These are phyloP conservation scores for Brachystomella parvula DNA, from an alignment of 1,140 invertebrate genomes.

Conservation along the genomic window DNA sequence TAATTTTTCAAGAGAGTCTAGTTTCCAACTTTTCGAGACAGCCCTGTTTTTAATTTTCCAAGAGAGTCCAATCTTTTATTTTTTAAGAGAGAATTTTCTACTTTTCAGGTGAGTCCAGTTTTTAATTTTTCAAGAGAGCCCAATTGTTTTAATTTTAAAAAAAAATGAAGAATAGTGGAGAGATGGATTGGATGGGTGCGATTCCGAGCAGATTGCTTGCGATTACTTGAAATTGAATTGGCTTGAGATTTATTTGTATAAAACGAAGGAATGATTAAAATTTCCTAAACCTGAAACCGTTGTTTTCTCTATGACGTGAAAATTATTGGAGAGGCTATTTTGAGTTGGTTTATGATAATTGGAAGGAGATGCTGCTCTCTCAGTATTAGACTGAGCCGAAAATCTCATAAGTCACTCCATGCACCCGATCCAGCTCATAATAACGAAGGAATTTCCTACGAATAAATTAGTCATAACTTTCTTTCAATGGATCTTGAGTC, in stretches of 20 bases:
- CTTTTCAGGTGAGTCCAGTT: background rate
- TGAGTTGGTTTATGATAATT: background rate
- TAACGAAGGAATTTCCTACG: background rate
- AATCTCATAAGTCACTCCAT: background rate
- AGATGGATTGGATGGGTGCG: too few species aligned
- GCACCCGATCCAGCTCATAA: background rate
- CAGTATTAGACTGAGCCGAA: background rate
- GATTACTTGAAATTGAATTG: too few species aligned
- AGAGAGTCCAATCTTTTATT: background rate
- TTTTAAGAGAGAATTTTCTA: background rate
- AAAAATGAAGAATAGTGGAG: background rate
- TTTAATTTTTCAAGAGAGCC: background rate
- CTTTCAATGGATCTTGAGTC: background rate
- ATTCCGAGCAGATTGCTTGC: too few species aligned
- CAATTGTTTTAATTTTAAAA: background rate
- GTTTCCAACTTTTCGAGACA: background rate
- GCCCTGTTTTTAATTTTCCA: background rate
- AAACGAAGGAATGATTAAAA: background rate
- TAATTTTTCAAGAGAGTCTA: background rate
- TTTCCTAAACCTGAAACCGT: background rate
- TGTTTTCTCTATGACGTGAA: background rate
- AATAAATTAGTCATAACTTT: conserved; percentile 9
- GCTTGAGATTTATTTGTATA: too few species aligned
- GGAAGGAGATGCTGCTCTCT: too few species aligned
- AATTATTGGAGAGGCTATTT: background rate